Percentiles rank a stretch among this genome's conserved stretches.
Conservation (phyloP, 2,797 vertebrate genomes). For the Sebastes hopkinsi region DNA sequence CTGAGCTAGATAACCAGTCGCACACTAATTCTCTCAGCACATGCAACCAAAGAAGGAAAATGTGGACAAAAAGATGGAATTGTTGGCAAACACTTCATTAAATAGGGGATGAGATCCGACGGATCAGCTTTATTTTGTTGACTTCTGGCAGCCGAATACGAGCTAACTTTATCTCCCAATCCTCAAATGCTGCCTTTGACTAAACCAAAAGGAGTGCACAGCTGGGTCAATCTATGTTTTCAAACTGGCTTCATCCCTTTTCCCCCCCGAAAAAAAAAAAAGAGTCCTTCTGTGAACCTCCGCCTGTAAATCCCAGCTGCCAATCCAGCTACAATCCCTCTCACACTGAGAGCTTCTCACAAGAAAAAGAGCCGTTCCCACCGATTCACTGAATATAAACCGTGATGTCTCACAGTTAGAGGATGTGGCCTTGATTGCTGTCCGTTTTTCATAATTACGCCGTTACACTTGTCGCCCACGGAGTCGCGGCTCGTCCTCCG, state of each 20-base stretch:
- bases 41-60: not conserved
- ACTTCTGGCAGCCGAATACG: not conserved
- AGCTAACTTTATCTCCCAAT: not conserved
- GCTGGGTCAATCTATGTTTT: slow-evolving; percentile 12
- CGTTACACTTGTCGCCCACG: slow-evolving; percentile 45
- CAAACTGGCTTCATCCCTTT: slow-evolving; percentile 17
- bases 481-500: slow-evolving; percentile 23
- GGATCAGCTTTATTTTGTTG: not conserved
- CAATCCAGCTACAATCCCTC: slow-evolving; percentile 45
- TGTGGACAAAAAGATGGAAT: not conserved
- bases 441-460: slow-evolving; percentile 52
- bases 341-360: slow-evolving; percentile 31
- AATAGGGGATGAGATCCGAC: not conserved
- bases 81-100: not conserved
- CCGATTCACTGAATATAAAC: slow-evolving; percentile 32
- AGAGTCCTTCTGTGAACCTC: slow-evolving; percentile 32
- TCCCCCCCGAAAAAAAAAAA: not conserved
- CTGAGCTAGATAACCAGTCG: not conserved
- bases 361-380: slow-evolving; percentile 30
- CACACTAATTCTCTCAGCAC: not conserved
- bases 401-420: slow-evolving; percentile 10
- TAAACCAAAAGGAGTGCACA: slow-evolving; percentile 5
- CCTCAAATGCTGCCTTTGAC: slow-evolving; percentile 15
- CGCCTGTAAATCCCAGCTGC: slow-evolving; percentile 41
- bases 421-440: slow-evolving; percentile 32